phyloP scores from a whole-genome alignment of 2,888 invertebrate species.

The Hyposoter didymator region DNA sequence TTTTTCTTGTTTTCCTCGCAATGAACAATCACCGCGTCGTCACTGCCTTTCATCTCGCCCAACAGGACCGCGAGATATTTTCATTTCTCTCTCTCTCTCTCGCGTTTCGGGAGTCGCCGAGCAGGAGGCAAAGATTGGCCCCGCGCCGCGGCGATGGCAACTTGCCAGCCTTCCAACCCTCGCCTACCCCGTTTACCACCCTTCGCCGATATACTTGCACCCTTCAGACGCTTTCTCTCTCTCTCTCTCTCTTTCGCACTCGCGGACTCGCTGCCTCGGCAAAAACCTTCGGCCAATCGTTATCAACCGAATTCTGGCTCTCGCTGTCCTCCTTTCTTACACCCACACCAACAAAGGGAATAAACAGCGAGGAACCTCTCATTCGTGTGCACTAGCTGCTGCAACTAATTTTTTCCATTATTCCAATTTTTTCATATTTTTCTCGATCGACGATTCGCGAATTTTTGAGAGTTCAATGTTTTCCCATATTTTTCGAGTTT shows the following conservation, averaged over 20 bases:
- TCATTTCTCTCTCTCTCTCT: neutral
- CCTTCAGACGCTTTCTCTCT: slow-evolving; percentile 8
- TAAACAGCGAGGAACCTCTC: neutral
- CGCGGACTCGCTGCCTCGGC: neutral
- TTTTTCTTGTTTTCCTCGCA: neutral
- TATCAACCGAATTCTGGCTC: slow-evolving; percentile 57
- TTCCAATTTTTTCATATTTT: neutral
- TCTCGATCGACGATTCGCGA: neutral
- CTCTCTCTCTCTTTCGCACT: neutral
- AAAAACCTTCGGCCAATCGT: slow-evolving; percentile 58
- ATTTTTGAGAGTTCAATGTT: neutral
- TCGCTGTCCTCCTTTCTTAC: neutral
- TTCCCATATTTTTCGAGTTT: neutral
- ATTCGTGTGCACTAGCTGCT: neutral
- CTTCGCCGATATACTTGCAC: slow-evolving; percentile 17
- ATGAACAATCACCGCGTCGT: slow-evolving; percentile 27
- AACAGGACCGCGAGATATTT: slow-evolving; percentile 17
- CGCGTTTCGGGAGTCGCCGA: neutral
- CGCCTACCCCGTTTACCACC: slow-evolving; percentile 39
- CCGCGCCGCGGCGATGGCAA: slow-evolving; percentile 57
- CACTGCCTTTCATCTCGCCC: neutral
- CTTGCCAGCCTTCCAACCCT: slow-evolving; percentile 54
- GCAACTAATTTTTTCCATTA: neutral
- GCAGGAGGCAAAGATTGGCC: slow-evolving; percentile 40
- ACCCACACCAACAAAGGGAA: neutral